Base-by-base conservation (phyloP, 2,113 vertebrate species). In the zebrafish (Danio rerio) region DNA sequence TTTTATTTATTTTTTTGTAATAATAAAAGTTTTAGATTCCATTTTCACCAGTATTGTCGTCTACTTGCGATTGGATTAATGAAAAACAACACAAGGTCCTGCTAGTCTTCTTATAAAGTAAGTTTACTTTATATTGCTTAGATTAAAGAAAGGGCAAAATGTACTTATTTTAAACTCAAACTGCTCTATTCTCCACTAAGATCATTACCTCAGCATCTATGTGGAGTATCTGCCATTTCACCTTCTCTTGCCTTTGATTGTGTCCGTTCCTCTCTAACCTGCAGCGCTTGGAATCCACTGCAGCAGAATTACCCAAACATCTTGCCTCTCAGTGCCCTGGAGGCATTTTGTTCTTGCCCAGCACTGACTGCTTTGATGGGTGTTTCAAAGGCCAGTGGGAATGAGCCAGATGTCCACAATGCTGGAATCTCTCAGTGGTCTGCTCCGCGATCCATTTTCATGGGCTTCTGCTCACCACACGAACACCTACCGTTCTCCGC, bases 401-500 rank as follows among this genome's bases (percentile, higher is more conserved):
- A 68, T 45, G 62, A 66, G 62, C 62, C 77, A 79, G 77, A 79
- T 79, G 77, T 79, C 77, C 9, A 43, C 77, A 68, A 66, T 52
- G 77, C 61, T 79, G 77, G 62, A 79, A 63, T 77, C 75, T 77
- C 45, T 16, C 75, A 31, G 59, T 77, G 20, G 49, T 78, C 49
- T 52, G 45, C 75, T 40, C 50, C 58, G 20, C 3, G 21, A 78
- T 61, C 31, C 8, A 79, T 47, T 53, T 65, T 66, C 62, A 61
- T 42, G 77, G 5, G 50, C 61, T 66, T 53, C 45, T 43, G 61
- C 59, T 79, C 77, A 18, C 49, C 12, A 5, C 62, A 55, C 16
- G 47, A 79, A 66, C 77, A 43, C 76, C 31, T 52, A 53, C 61
- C 62, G 7, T 21, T 53, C 59, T 42, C 62, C 49, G 15, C 4